These are phyloP conservation scores for Diplazon laetatorius DNA, from an alignment of 2,888 invertebrate genomes.

Conservation along the genomic window DNA sequence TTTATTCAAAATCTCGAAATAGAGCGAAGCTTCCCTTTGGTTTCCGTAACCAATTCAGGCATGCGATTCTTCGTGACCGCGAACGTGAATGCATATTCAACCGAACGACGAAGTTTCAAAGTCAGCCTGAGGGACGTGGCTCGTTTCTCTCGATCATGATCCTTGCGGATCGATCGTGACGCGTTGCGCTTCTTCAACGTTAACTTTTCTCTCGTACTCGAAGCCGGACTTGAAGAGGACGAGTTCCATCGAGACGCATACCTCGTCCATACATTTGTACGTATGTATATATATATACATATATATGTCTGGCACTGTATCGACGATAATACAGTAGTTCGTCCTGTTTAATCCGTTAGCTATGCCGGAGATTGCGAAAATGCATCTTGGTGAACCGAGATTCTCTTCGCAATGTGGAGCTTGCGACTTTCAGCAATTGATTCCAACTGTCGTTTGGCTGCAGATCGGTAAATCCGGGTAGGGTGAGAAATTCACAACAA, in stretches of 20 bases:
- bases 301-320: slow-evolving; percentile 3
- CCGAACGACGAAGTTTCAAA: slow-evolving; percentile 53
- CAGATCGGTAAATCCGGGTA: background rate
- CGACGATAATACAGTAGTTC: slow-evolving; percentile 71
- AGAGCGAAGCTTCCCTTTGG: slow-evolving; percentile 48
- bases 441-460: background rate
- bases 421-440: background rate
- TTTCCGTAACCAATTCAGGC: slow-evolving; percentile 62
- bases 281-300: background rate
- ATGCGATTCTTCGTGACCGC: slow-evolving; percentile 19
- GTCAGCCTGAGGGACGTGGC: slow-evolving; percentile 63
- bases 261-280: slow-evolving; percentile 47
- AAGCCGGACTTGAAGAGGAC: slow-evolving; percentile 71
- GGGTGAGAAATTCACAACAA: no score
- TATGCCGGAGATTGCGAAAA: slow-evolving; percentile 65
- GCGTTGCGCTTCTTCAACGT: slow-evolving; percentile 63
- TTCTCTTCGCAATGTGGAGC: slow-evolving; percentile 7
- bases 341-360: slow-evolving; percentile 78
- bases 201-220: slow-evolving; percentile 53
- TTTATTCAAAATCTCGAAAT: slow-evolving; percentile 60
- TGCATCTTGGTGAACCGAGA: slow-evolving; percentile 23
- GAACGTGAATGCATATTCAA: slow-evolving; percentile 32
- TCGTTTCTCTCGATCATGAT: slow-evolving; percentile 65
- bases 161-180: slow-evolving; percentile 61
- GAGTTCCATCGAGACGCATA: slow-evolving; percentile 74